phyloP scores from a whole-genome alignment of 2,888 invertebrate species.

The Urechis unicinctus region DNA sequence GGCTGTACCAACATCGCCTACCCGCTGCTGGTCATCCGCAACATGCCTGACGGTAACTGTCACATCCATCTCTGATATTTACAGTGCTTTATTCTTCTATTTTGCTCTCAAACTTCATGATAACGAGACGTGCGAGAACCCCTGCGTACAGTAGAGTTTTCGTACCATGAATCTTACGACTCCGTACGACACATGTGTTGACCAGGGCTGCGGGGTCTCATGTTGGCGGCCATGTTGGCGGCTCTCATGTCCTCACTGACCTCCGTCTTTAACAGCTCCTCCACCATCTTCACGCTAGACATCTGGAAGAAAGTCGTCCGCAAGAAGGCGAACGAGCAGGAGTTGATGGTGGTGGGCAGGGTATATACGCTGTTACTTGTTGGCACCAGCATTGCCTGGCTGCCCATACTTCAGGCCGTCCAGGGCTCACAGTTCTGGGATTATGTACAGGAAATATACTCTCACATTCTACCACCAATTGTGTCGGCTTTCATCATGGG shows the following conservation, averaged over 20 bases:
- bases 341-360: conserved; percentile 27
- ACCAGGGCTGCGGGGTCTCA: conserved; percentile 24
- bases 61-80: background rate
- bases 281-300: conserved; percentile 52
- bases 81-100: background rate
- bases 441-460: conserved; percentile 42
- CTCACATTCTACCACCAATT: conserved; percentile 49
- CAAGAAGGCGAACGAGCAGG: conserved; percentile 13
- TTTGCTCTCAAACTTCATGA: too few species aligned
- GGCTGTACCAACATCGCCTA: conserved; percentile 25
- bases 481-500: conserved; percentile 44
- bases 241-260: conserved; percentile 53
- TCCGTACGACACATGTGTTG: background rate
- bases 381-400: conserved; percentile 41
- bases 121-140: too few species aligned
- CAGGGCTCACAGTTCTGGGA: conserved; percentile 48
- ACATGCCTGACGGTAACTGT: conserved; percentile 14
- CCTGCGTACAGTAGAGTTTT: too few species aligned
- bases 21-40: conserved; percentile 19
- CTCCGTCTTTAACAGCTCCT: conserved; percentile 53
- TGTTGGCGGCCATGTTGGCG: conserved; percentile 53
- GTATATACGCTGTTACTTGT: conserved; percentile 35
- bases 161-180: too few species aligned
- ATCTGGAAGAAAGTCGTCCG: conserved; percentile 34
- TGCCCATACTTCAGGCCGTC: conserved; percentile 46